Evolutionary conservation across 2,888 invertebrate species (phyloP).

Genomic region (Odontothrips loti): DNA sequence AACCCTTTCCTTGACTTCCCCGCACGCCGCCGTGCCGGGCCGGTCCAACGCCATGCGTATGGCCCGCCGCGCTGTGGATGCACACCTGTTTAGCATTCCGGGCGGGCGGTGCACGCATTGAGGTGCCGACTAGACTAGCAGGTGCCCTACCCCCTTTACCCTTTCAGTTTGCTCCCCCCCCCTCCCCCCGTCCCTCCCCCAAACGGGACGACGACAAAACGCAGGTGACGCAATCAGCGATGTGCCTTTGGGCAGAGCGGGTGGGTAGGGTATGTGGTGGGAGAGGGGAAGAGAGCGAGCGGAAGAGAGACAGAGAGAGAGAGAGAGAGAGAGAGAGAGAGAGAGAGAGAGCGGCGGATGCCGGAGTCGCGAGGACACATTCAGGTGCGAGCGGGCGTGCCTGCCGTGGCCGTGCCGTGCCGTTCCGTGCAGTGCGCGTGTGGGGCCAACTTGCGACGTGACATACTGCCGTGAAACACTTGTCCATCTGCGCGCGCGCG

Average conservation of each 20-base stretch:
- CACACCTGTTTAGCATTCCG: constrained; percentile 14
- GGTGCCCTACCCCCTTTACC: background rate
- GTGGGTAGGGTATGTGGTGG: too few relatives aligned
- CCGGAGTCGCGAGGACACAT: background rate
- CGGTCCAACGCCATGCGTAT: background rate
- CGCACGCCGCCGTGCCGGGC: background rate
- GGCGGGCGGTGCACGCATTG: constrained; percentile 11
- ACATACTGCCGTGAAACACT: too few relatives aligned
- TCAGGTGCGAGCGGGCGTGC: background rate
- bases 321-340: too few relatives aligned
- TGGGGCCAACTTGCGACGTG: too few relatives aligned
- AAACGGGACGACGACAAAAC: background rate
- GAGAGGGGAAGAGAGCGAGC: too few relatives aligned
- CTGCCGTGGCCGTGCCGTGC: background rate
- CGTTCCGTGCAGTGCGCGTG: background rate
- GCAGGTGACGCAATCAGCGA: constrained; percentile 23
- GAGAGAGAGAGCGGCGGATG: background rate
- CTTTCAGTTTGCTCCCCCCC: background rate
- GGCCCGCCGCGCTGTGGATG: background rate
- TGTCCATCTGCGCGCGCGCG: too few relatives aligned
- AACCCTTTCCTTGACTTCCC: background rate
- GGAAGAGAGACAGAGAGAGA: too few relatives aligned
- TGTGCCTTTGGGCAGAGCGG: background rate
- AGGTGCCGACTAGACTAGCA: constrained; percentile 9
- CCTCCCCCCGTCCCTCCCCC: background rate